phyloP scores from a whole-genome alignment of 2,113 vertebrate species.

The Phalacrocorax brasilianus region DNA sequence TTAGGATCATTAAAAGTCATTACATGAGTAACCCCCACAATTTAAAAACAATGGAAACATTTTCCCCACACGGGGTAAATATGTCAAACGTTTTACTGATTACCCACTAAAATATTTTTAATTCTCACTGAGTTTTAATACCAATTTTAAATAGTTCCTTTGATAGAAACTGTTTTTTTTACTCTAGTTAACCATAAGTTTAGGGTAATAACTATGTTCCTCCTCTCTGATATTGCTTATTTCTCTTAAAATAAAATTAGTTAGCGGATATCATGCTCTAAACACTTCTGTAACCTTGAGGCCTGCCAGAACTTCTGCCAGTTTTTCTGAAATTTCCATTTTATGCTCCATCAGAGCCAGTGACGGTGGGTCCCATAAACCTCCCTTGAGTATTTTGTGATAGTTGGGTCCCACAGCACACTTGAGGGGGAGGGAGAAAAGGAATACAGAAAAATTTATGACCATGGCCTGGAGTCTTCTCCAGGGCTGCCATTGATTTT shows the following conservation, averaged over 20 bases:
- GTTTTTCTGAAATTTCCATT: not conserved
- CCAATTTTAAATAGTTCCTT: not conserved
- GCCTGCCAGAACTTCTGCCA: not conserved
- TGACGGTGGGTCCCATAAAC: not conserved
- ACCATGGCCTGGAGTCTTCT: not conserved
- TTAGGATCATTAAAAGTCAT: constrained; percentile 6
- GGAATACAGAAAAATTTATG: accelerated
- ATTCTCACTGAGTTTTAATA: not conserved
- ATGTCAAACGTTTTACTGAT: not conserved
- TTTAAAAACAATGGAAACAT: not conserved
- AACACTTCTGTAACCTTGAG: not conserved
- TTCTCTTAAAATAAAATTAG: not conserved
- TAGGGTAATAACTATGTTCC: not conserved
- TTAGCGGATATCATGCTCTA: not conserved
- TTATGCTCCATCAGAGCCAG: not conserved
- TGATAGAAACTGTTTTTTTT: not conserved
- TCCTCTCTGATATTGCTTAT: not conserved
- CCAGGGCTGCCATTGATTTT: not conserved
- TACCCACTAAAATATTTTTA: not conserved
- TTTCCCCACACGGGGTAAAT: not conserved
- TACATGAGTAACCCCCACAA: not conserved
- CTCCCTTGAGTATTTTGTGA: not conserved
- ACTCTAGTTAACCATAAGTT: not conserved
- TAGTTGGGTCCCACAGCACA: not conserved
- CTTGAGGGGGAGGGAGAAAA: accelerated